Conservation (phyloP, 2,113 vertebrate species). For the Anarhynchus alexandrinus region DNA sequence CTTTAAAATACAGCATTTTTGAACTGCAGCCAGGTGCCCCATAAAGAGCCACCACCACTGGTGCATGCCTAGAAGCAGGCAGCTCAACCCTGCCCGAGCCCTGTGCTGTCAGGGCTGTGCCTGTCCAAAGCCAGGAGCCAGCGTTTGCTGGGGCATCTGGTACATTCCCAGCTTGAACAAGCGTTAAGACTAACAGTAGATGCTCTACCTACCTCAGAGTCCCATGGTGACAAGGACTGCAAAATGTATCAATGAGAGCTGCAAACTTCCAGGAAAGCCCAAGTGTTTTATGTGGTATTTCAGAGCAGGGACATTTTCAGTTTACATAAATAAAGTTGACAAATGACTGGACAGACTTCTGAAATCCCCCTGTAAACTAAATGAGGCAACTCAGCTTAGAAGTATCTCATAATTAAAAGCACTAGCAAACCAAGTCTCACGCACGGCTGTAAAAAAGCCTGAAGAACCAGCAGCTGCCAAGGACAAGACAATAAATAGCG, state of each 20-base stretch:
- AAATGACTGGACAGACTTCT: neutral
- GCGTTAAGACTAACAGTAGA: neutral
- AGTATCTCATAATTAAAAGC: conserved; percentile 48
- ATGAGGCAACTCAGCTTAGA: conserved; percentile 12
- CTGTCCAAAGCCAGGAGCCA: neutral
- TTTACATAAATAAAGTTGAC: conserved; percentile 8
- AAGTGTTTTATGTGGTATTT: neutral
- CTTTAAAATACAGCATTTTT: neutral
- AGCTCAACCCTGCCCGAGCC: neutral
- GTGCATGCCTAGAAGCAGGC: neutral
- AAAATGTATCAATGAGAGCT: neutral
- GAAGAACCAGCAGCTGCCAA: conserved; percentile 35
- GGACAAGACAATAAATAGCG: neutral
- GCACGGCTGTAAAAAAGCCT: neutral
- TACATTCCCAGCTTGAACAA: neutral
- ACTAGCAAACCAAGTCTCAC: neutral
- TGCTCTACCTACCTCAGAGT: neutral
- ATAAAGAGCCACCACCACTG: neutral
- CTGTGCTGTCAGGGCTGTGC: neutral
- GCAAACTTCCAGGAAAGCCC: neutral
- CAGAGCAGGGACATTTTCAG: neutral
- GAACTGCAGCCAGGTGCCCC: neutral
- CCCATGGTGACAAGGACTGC: neutral
- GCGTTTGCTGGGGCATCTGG: neutral
- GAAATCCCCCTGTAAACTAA: conserved; percentile 30